Evolutionary conservation across 2,113 vertebrate species (phyloP), one percentile per base, ranked within the genome.

Genomic region (Phrynocephalus versicolor): DNA sequence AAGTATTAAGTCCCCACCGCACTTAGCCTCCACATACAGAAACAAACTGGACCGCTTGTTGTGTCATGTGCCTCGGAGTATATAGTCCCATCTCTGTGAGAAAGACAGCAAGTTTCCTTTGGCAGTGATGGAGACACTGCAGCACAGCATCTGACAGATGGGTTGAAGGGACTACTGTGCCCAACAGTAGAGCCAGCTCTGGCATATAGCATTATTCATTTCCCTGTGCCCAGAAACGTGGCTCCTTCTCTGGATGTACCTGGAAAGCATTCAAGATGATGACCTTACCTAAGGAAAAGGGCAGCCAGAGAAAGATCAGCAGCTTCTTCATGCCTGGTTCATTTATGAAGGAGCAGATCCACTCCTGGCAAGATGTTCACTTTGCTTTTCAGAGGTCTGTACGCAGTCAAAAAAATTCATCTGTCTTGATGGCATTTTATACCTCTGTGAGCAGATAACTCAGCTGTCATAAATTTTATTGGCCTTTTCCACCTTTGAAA

Each of bases 401-500:
- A 55, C 19, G 21, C 69, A 84, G 84, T 51, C 79, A 79, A 81
- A 19, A 89, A 89, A 89, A 30, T 30, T 72, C 55, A 86, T 71
- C 80, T 82, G 88, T 84, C 87, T 57, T 81, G 74, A 30, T 51
- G 35, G 33, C 69, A 69, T 89, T 86, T 93, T 94, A 94, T 94
- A 93, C 57, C 74, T 85, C 80, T 71, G 3, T 19, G 81, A 86
- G 37, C 60, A 88, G 91, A 90, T 92, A 91, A 90, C 77, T 93
- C 89, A 93, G 93, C 93, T 92, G 87, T 82, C 89, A 93, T 95
- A 94, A 95, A 95, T 79, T 82, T 91, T 90, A 92, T 58, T 91
- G 75, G 67, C 45, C 81, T 90, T 88, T 85, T 88, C 87, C 10
- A 85, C 74, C 91, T 93, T 93, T 92, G 90, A 88, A 91, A 93